Base-by-base conservation (phyloP, 2,888 invertebrate genomes). In the Plemyria rubiginata region DNA sequence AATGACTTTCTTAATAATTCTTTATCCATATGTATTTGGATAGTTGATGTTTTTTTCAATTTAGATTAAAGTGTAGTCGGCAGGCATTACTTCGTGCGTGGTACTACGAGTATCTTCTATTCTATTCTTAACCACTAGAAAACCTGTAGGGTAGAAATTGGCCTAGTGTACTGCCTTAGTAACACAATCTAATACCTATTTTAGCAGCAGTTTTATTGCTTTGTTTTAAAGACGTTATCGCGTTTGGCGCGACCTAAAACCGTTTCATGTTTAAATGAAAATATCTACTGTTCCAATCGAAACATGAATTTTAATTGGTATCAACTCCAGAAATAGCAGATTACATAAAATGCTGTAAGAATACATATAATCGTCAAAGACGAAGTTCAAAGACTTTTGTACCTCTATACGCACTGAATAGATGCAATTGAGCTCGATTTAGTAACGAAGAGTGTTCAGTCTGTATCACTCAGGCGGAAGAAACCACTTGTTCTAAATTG, bases 401-500 rank as follows among this genome's bases (percentile, higher is more conserved):
- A 38, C 36, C 36, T 38, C 6, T 11, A 8, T 22, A 45, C 4
- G 22, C 8, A 16, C 28, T 38, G 58, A 36, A 36, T 43, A 40
- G 29, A 15, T n/a, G 48, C 29, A 48, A 48, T 59, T 53, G 60
- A 49, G 22, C n/a, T 54, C 40, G 32, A 41, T 48, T 60, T 28
- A 28, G 22, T 53, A 53, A 49, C n/a, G 45, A 48, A 53, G 52
- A 46, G 52, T 36, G 51, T 45, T 50, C 40, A 43, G 22, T 38
- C 38, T n/a, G n/a, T n/a, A n/a, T 38, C n/a, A 36, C 48, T 36
- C 49, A 40, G 32, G 16, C 54, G 60, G 60, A 60, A 36, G 60
- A 54, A 43, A 15, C 54, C 54, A 60, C 60, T 60, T 54, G 60
- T 32, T 60, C 29, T 54, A 29, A 54, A 54, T 54, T 16, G 41